Evolutionary conservation across 1,140 invertebrate genomes (phyloP).

Genomic region (Plodia interpunctella): DNA sequence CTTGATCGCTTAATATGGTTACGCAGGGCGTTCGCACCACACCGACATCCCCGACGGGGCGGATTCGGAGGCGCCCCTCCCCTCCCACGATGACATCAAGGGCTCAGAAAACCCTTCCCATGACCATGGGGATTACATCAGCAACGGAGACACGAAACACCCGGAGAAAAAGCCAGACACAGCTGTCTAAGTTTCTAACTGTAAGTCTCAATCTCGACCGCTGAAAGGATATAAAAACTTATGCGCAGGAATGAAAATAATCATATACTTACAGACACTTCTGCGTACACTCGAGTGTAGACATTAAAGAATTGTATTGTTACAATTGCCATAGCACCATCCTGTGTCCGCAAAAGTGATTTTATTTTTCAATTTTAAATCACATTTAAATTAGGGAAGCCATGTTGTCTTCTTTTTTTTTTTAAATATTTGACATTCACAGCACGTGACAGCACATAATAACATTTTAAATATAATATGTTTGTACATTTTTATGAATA

Average conservation of each 20-base stretch:
- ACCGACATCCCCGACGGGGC: conserved; percentile 77
- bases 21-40: conserved; percentile 77
- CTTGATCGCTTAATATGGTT: conserved; percentile 67
- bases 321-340: no score
- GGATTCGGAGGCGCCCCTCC: conserved; percentile 71
- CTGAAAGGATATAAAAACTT: conserved; percentile 4
- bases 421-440: background rate
- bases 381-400: no score
- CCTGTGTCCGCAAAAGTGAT: no score
- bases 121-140: conserved; percentile 77
- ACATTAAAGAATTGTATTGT: no score
- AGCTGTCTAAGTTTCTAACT: conserved; percentile 75
- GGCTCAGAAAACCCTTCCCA: conserved; percentile 78
- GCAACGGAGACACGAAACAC: conserved; percentile 77
- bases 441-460: no score
- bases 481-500: no score
- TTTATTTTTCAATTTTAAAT: no score
- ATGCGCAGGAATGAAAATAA: no score
- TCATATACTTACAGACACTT: no score
- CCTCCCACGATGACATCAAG: conserved; percentile 70
- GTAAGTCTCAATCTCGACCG: conserved; percentile 32
- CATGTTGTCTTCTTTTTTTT: background rate
- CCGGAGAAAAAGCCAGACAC: conserved; percentile 79
- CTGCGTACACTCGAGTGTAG: no score
- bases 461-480: no score